Conservation (phyloP, 2,797 vertebrate species). For the Taeniopygia guttata region DNA sequence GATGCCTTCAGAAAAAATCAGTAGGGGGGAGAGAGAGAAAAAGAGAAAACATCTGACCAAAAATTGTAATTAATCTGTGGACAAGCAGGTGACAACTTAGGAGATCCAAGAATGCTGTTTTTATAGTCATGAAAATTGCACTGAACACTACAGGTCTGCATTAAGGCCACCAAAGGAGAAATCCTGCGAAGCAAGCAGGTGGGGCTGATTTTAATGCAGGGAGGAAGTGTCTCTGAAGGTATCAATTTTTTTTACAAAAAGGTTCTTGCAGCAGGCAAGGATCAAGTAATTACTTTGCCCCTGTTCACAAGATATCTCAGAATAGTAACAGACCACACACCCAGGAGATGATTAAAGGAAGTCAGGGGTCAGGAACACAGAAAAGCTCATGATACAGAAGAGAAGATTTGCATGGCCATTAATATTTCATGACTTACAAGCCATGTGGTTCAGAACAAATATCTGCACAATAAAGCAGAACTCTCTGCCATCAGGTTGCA, state of each 20-base stretch:
- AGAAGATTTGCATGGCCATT: slow-evolving; percentile 22
- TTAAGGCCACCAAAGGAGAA: not conserved
- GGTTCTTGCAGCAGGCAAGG: not conserved
- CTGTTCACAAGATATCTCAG: not conserved
- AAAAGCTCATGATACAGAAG: not conserved
- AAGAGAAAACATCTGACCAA: not conserved
- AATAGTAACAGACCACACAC: slow-evolving; percentile 54
- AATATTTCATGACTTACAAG: slow-evolving; percentile 35
- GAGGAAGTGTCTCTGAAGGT: not conserved
- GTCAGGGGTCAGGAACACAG: slow-evolving; percentile 36
- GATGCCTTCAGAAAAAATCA: not conserved
- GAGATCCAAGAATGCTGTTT: not conserved
- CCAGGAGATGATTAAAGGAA: slow-evolving; percentile 57
- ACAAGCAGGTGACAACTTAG: not conserved
- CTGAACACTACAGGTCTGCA: not conserved
- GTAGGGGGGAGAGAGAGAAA: not conserved
- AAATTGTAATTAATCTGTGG: not conserved
- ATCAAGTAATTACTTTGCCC: slow-evolving; percentile 42
- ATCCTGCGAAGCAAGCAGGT: not conserved
- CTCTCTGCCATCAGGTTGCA: not conserved
- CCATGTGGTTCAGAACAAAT: slow-evolving; percentile 3
- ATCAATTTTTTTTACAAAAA: not conserved
- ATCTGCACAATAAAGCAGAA: slow-evolving; percentile 4
- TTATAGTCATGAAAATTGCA: not conserved
- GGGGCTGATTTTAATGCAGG: not conserved